Conservation (phyloP, 2,888 invertebrate genomes). For the Julus scandinavius region DNA sequence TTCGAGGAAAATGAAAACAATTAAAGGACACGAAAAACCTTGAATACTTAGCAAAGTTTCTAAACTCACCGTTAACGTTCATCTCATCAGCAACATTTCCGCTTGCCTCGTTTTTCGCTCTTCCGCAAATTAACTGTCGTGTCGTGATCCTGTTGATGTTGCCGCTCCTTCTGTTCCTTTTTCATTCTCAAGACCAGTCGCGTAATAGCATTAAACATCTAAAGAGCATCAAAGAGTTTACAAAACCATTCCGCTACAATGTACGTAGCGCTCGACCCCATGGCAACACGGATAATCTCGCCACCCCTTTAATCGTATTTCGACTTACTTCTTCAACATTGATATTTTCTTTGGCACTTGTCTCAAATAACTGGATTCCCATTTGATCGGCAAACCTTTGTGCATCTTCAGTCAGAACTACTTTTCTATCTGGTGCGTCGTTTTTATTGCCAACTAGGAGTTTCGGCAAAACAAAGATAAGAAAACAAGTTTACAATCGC, state of each 20-base stretch:
- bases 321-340: slow-evolving; percentile 96
- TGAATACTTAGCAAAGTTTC: too few relatives aligned
- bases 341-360: slow-evolving; percentile 98
- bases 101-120: slow-evolving; percentile 63
- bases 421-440: slow-evolving; percentile 93
- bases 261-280: too few relatives aligned
- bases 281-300: too few relatives aligned
- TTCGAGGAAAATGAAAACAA: background rate
- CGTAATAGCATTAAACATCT: slow-evolving; percentile 80
- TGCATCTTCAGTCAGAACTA: slow-evolving; percentile 96
- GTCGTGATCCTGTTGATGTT: slow-evolving; percentile 64
- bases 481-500: slow-evolving; percentile 61
- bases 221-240: slow-evolving; percentile 59
- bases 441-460: slow-evolving; percentile 92
- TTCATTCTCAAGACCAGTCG: slow-evolving; percentile 87
- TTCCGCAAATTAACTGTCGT: slow-evolving; percentile 80
- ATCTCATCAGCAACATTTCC: slow-evolving; percentile 61
- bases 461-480: slow-evolving; percentile 61
- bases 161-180: slow-evolving; percentile 81
- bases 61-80: background rate
- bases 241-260: too few relatives aligned
- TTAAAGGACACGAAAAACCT: background rate
- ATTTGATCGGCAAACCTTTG: slow-evolving; percentile 97
- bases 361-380: slow-evolving; percentile 97
- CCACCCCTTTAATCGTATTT: background rate